Evolutionary conservation across 1,140 invertebrate species (phyloP), one percentile per base, ranked within the genome.

Genomic region (Fopius arisanus): DNA sequence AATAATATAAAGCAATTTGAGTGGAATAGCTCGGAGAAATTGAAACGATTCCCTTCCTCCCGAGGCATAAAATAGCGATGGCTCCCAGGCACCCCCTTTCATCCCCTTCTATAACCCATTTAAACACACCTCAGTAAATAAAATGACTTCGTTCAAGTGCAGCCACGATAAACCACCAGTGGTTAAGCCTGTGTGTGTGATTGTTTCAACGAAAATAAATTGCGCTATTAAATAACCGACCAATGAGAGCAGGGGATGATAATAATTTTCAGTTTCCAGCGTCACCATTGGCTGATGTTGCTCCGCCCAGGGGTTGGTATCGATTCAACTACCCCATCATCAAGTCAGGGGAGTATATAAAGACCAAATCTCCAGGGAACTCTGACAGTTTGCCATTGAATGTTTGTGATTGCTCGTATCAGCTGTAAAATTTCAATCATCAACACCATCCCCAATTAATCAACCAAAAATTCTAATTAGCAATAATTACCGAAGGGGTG

Each of bases 281-380:
- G 21, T 33, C 21, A 37, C 70, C 76, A 86, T 87, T 82, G 81
- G 82, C 28, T 59, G 48, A 28, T 12, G 23, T 65, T 63, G 76
- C 79, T 81, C 82, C 85, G 81, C 85, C 86, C 82, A 79, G 80
- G 82, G 79, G 79, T 79, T 83, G 82, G 85, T 83, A 86, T 86
- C 82, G 86, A 87, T 87, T 74, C 75, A 54, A 28, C 12, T 29
- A 41, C 75, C 75, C 70, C 73, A 73, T 67, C 33, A 41, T 33
- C 51, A 66, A 16, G 14, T 10, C 40, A 14, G 7, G 10, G 12
- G 26, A 26, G 41, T 70, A 75, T 86, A 87, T 87, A 87, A 86
- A 84, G 79, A 73, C 63, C 23, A 77, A 69, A 43, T 79, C 83
- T 81, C 81, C 74, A 78, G 81, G 79, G 82, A 85, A 69, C 31